phyloP scores from a whole-genome alignment of 2,797 vertebrate genomes.

The Balearica regulorum region DNA sequence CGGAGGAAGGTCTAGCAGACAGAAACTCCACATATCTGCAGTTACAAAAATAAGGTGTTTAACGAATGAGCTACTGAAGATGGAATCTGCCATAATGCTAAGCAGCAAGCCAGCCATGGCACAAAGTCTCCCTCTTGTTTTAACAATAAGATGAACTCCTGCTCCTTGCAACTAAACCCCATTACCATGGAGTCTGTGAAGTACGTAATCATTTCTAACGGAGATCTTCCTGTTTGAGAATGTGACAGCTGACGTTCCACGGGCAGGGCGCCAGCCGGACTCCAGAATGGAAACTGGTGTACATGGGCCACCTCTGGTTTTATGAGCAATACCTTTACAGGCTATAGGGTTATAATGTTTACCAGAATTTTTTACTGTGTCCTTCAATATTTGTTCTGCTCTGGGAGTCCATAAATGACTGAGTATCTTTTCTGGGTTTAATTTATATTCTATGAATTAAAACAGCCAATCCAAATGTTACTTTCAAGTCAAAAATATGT shows the following conservation, averaged over 20 bases:
- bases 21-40: background rate
- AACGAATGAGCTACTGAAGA: background rate
- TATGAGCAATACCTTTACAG: background rate
- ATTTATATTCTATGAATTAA: background rate
- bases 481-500: background rate
- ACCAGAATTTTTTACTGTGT: background rate
- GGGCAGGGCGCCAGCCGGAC: background rate
- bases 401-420: background rate
- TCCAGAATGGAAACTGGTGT: background rate
- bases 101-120: background rate
- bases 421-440: background rate
- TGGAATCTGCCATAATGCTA: background rate
- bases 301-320: background rate
- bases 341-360: background rate
- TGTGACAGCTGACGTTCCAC: background rate
- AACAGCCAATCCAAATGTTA: background rate
- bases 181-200: background rate
- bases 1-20: background rate
- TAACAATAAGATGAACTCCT: background rate
- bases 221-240: background rate
- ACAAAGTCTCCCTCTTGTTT: background rate
- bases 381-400: background rate
- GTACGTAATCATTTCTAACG: background rate
- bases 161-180: background rate
- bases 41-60: background rate